phyloP scores from a whole-genome alignment of 2,113 vertebrate genomes.

The Ciconia boyciana region DNA sequence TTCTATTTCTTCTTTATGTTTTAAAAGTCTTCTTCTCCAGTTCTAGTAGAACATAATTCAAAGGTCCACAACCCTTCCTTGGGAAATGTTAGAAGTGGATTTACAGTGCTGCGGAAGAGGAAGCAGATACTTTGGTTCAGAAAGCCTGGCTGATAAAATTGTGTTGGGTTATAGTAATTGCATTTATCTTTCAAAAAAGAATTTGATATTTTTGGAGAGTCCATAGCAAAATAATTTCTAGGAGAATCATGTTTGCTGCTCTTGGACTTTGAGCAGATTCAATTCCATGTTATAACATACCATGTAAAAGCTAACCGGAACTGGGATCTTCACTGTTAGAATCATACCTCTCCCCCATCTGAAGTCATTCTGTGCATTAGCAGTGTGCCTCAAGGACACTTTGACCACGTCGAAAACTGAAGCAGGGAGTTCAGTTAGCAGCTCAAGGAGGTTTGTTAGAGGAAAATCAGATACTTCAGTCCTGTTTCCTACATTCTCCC shows the following conservation, averaged over 20 bases:
- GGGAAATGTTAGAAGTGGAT: constrained; percentile 31
- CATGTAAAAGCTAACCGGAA: neutral
- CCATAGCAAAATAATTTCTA: neutral
- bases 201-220: neutral
- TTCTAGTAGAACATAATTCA: constrained; percentile 49
- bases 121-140: neutral
- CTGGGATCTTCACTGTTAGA: neutral
- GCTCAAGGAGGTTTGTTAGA: constrained; percentile 10
- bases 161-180: neutral
- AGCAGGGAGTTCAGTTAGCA: neutral
- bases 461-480: neutral
- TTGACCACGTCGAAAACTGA: neutral
- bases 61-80: constrained; percentile 3
- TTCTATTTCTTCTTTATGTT: constrained; percentile 57
- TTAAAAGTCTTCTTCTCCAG: constrained; percentile 44
- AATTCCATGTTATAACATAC: neutral
- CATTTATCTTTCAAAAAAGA: neutral
- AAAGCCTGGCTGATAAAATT: neutral
- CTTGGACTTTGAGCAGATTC: neutral
- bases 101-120: constrained; percentile 36
- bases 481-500: neutral
- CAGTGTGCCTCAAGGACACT: constrained; percentile 11
- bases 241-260: neutral
- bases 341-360: neutral
- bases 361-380: neutral